These are phyloP conservation scores for Ifrita kowaldi DNA, from an alignment of 2,113 vertebrate genomes.

Conservation along the genomic window DNA sequence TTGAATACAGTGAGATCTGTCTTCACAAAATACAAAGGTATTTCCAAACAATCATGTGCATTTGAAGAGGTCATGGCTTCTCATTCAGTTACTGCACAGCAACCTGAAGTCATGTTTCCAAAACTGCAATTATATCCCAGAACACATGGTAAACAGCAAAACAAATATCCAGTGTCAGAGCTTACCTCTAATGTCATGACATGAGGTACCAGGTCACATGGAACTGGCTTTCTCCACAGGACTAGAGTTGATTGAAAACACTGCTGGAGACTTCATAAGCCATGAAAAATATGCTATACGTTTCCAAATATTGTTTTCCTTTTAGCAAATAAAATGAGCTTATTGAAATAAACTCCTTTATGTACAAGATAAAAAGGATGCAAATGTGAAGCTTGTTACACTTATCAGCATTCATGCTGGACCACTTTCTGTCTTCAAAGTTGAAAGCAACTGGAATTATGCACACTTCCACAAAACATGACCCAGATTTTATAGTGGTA, in stretches of 20 bases:
- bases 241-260: not conserved
- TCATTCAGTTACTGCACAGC: not conserved
- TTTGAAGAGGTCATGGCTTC: not conserved
- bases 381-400: slow-evolving; percentile 20
- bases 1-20: not conserved
- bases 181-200: not conserved
- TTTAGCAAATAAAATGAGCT: slow-evolving; percentile 25
- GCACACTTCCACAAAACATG: not conserved
- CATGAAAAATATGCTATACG: not conserved
- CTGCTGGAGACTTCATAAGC: not conserved
- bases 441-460: slow-evolving; percentile 30
- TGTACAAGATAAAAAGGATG: slow-evolving; percentile 46
- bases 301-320: not conserved
- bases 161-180: not conserved
- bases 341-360: slow-evolving; percentile 6
- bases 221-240: not conserved
- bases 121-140: not conserved
- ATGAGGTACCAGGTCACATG: not conserved
- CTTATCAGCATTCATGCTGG: slow-evolving; percentile 3
- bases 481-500: slow-evolving; percentile 1
- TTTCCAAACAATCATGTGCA: not conserved
- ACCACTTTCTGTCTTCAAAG: slow-evolving; percentile 29
- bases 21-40: not conserved
- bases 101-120: not conserved
- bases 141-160: not conserved